phyloP scores from a whole-genome alignment of 2,888 invertebrate species.

The Palloptera scutellata region DNA sequence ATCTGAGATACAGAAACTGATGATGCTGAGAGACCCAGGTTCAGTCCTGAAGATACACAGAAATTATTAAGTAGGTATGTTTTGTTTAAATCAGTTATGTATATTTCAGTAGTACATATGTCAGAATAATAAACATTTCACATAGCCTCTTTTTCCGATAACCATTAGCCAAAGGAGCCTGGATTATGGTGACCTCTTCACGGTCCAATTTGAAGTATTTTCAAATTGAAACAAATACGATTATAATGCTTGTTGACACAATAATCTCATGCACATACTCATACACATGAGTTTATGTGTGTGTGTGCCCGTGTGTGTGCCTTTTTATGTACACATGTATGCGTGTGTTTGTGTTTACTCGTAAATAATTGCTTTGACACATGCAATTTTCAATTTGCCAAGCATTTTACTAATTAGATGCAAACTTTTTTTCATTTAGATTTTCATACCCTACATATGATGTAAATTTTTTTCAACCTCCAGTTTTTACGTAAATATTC shows the following conservation, averaged over 20 bases:
- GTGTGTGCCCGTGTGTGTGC: constrained; percentile 25
- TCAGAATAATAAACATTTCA: no score
- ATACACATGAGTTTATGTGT: background rate
- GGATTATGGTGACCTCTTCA: no score
- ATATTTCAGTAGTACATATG: no score
- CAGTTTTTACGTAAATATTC: background rate
- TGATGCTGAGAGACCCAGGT: no score
- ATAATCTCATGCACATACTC: constrained; percentile 14
- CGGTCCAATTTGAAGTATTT: no score
- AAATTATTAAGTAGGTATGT: no score
- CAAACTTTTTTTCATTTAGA: constrained; percentile 37
- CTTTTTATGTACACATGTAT: constrained; percentile 8
- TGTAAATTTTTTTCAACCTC: background rate
- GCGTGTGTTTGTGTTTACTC: constrained; percentile 37
- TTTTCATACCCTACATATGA: background rate
- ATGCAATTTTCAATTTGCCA: constrained; percentile 40
- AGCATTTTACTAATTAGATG: constrained; percentile 44
- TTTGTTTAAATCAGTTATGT: no score
- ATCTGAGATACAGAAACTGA: no score
- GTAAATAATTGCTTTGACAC: constrained; percentile 34
- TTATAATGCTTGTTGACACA: constrained; percentile 2
- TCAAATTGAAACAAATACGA: background rate
- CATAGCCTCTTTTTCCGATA: no score
- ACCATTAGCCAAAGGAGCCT: no score
- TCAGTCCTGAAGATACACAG: no score